Conservation (phyloP, 2,113 vertebrate species). For the Amphiprion ocellaris region DNA sequence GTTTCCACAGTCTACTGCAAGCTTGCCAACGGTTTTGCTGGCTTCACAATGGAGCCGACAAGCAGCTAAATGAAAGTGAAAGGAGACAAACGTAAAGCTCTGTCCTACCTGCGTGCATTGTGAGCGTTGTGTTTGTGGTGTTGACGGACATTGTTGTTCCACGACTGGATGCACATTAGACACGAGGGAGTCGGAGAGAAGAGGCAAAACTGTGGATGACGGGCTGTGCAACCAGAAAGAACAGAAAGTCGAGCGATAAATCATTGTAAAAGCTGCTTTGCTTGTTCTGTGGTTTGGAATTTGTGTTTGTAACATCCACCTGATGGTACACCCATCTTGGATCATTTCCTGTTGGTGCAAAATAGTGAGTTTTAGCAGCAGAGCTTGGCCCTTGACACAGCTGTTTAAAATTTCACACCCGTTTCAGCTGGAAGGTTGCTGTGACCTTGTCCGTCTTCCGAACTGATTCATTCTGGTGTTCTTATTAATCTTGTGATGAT, state of each 20-base stretch:
- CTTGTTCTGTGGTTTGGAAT: neutral
- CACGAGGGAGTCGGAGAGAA: neutral
- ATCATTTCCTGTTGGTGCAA: conserved; percentile 10
- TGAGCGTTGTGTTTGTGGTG: neutral
- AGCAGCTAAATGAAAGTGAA: conserved; percentile 12
- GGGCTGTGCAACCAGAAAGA: neutral
- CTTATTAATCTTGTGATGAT: conserved; percentile 47
- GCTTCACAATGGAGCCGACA: conserved; percentile 11
- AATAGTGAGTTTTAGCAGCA: neutral
- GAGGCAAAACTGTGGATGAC: conserved; percentile 12
- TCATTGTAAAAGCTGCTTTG: neutral
- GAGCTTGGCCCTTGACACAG: conserved; percentile 20
- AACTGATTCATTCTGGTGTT: conserved; percentile 44
- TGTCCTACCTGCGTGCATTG: neutral
- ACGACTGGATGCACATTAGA: conserved; percentile 4
- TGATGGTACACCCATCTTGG: neutral
- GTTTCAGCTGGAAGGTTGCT: conserved; percentile 43
- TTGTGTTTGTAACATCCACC: neutral
- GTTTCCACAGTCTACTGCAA: neutral
- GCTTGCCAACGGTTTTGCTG: conserved; percentile 2
- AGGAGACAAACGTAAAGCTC: conserved; percentile 4
- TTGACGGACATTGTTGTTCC: conserved; percentile 8
- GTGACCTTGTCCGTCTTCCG: conserved; percentile 42
- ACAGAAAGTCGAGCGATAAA: neutral
- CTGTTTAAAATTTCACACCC: conserved; percentile 20